Conservation (phyloP, 2,888 invertebrate species). For the Agrilus cyanescens region DNA sequence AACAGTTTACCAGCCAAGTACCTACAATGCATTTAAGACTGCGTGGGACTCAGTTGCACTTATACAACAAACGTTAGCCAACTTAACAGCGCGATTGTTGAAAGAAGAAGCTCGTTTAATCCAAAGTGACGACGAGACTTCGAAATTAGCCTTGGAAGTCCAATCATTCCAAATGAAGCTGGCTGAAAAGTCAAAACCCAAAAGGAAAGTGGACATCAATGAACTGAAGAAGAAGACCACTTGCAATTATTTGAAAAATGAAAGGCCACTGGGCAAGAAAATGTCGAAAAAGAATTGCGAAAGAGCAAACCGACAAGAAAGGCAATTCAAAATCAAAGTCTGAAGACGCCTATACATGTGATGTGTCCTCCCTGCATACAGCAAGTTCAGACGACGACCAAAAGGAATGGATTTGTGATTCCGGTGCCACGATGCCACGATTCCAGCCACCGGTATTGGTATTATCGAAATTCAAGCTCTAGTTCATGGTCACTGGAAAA, state of each 20-base stretch:
- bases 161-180: constrained; percentile 8
- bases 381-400: constrained; percentile 7
- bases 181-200: background rate
- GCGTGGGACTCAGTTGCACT: too few species aligned
- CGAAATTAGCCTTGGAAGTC: constrained; percentile 9
- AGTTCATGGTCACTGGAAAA: too few species aligned
- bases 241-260: constrained; percentile 12
- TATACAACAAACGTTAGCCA: too few species aligned
- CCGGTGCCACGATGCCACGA: constrained; percentile 17
- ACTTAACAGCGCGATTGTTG: constrained; percentile 4
- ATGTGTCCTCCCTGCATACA: constrained; percentile 7
- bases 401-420: constrained; percentile 17
- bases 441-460: too few species aligned
- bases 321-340: too few species aligned
- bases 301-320: too few species aligned
- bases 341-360: constrained; percentile 5
- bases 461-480: too few species aligned
- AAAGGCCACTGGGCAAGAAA: constrained; percentile 16
- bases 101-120: constrained; percentile 13
- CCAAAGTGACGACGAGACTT: constrained; percentile 6
- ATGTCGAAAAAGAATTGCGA: constrained; percentile 12
- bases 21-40: too few species aligned
- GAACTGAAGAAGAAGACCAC: constrained; percentile 11
- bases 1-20: too few species aligned
- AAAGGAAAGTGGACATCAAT: constrained; percentile 3